Percentiles rank a stretch among this genome's conserved stretches.
Evolutionary conservation across 2,797 vertebrate species (phyloP).

Genomic region (Rhinella marina): DNA sequence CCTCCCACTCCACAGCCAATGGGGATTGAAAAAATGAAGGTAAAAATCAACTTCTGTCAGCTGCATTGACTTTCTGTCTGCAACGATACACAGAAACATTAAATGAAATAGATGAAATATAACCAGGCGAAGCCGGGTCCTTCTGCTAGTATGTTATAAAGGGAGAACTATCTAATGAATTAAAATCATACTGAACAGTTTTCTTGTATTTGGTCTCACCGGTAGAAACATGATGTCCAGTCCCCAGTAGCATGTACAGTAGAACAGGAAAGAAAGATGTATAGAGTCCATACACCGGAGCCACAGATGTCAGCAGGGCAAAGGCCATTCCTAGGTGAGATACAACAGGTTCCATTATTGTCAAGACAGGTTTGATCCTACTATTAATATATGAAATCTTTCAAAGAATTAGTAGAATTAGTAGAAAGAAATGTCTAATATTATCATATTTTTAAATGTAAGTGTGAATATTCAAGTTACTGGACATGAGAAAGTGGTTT

Average conservation of each 20-base stretch:
- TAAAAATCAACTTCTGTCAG: too few relatives aligned
- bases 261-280: slow-evolving; percentile 92
- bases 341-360: background rate
- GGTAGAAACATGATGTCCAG: slow-evolving; percentile 89
- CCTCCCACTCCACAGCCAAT: too few relatives aligned
- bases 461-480: background rate
- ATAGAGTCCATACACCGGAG: slow-evolving; percentile 91
- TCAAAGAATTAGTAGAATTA: too few relatives aligned
- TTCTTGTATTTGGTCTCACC: slow-evolving; percentile 72
- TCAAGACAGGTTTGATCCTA: background rate
- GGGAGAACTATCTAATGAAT: background rate
- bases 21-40: too few relatives aligned
- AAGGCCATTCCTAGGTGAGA: slow-evolving; percentile 87
- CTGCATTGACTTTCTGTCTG: too few relatives aligned
- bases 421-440: background rate
- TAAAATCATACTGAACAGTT: background rate
- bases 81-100: too few relatives aligned
- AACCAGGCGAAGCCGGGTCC: too few relatives aligned
- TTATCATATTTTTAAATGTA: background rate
- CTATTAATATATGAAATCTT: background rate
- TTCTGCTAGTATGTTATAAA: background rate
- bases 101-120: too few relatives aligned
- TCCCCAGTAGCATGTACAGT: slow-evolving; percentile 89
- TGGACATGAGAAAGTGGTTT: too few relatives aligned
- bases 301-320: slow-evolving; percentile 88